A percentile compares a stretch with the other conserved stretches of the same genome.
Evolutionary conservation across 2,797 vertebrate species (phyloP).

Genomic region (Bufotes viridis): DNA sequence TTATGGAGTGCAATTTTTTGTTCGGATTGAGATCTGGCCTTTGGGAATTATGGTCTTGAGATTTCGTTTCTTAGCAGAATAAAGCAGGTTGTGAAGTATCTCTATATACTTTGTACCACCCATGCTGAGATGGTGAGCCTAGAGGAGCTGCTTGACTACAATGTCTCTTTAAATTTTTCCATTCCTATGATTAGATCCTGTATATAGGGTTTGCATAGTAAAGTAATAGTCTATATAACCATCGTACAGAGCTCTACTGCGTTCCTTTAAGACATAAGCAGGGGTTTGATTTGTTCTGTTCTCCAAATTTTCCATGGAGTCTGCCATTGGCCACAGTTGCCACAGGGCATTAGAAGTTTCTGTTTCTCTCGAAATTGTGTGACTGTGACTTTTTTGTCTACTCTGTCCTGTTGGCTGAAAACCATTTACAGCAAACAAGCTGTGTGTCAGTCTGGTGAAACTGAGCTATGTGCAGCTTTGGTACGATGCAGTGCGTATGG

Average conservation of each 20-base stretch:
- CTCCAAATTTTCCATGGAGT: conserved; percentile 25
- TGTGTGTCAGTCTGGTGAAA: conserved; percentile 18
- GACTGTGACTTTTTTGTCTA: conserved; percentile 28
- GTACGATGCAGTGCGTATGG: not conserved
- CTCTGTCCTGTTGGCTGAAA: conserved; percentile 14
- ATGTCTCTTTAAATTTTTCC: not conserved
- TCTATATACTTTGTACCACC: not conserved
- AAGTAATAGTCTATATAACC: not conserved
- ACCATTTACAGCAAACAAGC: conserved; percentile 20
- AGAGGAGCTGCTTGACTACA: not conserved
- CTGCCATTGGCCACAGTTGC: conserved; percentile 32
- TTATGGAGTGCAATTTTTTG: not conserved
- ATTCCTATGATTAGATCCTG: not conserved
- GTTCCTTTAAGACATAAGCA: not conserved
- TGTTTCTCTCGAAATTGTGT: conserved; percentile 21
- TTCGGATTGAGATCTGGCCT: not conserved
- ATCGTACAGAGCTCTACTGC: not conserved
- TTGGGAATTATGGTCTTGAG: not conserved
- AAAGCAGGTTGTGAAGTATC: not conserved
- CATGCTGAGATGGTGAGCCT: not conserved
- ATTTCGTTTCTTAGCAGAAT: not conserved
- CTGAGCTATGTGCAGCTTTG: conserved; percentile 3
- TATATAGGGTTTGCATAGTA: not conserved
- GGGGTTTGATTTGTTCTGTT: not conserved
- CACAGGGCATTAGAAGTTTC: conserved; percentile 21